A percentile compares a stretch with the other conserved stretches of the same genome.
Evolutionary conservation across 2,888 invertebrate species (phyloP).

Genomic region (Rhimphoctona megacephalus): DNA sequence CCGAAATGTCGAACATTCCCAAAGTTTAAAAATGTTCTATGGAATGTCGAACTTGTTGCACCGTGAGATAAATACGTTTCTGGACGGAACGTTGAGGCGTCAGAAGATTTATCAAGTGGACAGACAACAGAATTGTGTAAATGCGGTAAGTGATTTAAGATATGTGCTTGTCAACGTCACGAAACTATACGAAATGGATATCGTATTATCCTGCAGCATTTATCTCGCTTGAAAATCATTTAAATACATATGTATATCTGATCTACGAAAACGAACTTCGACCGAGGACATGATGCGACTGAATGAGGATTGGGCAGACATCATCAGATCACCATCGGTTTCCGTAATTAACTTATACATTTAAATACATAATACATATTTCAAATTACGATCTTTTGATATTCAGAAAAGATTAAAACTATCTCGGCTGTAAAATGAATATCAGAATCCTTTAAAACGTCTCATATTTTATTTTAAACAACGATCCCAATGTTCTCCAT

Average conservation of each 20-base stretch:
- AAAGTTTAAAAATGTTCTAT: background rate
- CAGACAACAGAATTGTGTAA: background rate
- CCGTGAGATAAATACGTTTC: background rate
- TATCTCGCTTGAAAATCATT: conserved; percentile 29
- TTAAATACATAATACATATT: background rate
- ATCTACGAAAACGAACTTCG: conserved; percentile 33
- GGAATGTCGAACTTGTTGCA: background rate
- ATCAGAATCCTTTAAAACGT: background rate
- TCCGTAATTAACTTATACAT: background rate
- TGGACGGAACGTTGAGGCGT: background rate
- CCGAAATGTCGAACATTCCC: background rate
- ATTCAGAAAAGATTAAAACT: too few relatives aligned
- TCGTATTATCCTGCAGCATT: background rate
- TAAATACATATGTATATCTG: background rate
- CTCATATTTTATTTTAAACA: background rate
- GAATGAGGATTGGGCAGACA: background rate
- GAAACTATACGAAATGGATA: background rate
- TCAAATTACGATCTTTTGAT: too few relatives aligned
- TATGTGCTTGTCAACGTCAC: conserved; percentile 1
- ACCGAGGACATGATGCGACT: conserved; percentile 19
- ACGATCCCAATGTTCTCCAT: background rate
- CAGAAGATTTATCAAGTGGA: background rate
- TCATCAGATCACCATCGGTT: background rate
- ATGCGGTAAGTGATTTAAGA: background rate
- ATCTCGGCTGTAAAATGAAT: background rate